Evolutionary conservation across 2,797 vertebrate genomes (phyloP).

Genomic region (Hoplostethus atlanticus): DNA sequence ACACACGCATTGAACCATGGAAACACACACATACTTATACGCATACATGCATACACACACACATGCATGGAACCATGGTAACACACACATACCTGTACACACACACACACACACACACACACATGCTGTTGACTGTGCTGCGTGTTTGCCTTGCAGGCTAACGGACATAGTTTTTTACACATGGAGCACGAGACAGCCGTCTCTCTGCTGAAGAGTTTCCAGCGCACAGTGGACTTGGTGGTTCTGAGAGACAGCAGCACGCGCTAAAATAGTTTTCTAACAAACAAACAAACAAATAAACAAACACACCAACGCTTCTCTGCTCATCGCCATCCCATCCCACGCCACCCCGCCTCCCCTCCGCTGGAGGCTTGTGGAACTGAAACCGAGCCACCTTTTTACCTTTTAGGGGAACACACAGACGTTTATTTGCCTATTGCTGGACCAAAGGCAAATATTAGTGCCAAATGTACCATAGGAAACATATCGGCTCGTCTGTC

Average conservation of each 20-base stretch:
- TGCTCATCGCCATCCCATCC: slow-evolving; percentile 69
- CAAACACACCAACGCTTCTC: slow-evolving; percentile 68
- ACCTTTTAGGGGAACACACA: slow-evolving; percentile 69
- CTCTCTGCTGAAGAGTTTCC: slow-evolving; percentile 99
- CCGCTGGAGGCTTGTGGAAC: slow-evolving; percentile 72
- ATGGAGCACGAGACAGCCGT: slow-evolving; percentile 99
- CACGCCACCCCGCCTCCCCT: slow-evolving; percentile 59
- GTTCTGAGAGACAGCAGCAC: slow-evolving; percentile 98
- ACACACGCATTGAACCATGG: too few relatives aligned
- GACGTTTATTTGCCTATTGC: slow-evolving; percentile 96
- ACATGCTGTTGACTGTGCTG: slow-evolving; percentile 81
- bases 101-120: slow-evolving; percentile 66
- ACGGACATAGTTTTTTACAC: slow-evolving; percentile 99
- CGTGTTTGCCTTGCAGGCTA: slow-evolving; percentile 92
- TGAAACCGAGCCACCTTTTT: slow-evolving; percentile 70
- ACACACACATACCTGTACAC: neutral
- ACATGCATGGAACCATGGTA: slow-evolving; percentile 51
- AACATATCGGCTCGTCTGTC: slow-evolving; percentile 84
- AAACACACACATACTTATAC: too few relatives aligned
- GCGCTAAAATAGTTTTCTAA: slow-evolving; percentile 76
- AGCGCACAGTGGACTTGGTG: slow-evolving; percentile 98
- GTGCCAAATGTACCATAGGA: slow-evolving; percentile 98
- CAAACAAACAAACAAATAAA: slow-evolving; percentile 60
- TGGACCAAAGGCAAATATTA: slow-evolving; percentile 99
- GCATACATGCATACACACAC: slow-evolving; percentile 4